These are phyloP conservation scores for Eucidaris tribuloides DNA, from an alignment of 35 echinoderm and acorn worm genomes.

Conservation along the genomic window DNA sequence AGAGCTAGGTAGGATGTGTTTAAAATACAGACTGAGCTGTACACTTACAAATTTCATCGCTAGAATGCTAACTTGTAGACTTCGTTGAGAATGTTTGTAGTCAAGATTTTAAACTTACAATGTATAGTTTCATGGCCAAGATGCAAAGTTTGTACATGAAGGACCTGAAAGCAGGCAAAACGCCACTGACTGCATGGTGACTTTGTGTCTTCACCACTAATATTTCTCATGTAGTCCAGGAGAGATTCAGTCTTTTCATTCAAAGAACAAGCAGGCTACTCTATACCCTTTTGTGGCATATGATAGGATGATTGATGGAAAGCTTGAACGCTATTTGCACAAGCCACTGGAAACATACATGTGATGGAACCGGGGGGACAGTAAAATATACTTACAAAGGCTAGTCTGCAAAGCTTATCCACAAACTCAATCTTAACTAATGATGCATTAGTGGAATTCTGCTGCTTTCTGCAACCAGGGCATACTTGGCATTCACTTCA, in stretches of 20 bases:
- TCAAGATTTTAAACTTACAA: background rate
- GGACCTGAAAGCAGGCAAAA: background rate
- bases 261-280: slow-evolving; percentile 11
- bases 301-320: background rate
- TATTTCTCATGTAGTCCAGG: background rate
- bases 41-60: too few species aligned
- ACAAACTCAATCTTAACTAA: too few species aligned
- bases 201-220: slow-evolving; percentile 13
- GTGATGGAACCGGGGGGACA: too few species aligned
- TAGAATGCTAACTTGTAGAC: background rate
- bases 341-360: too few species aligned
- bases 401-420: too few species aligned
- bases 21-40: too few species aligned
- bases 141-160: slow-evolving; percentile 3
- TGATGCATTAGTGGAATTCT: too few species aligned
- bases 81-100: background rate
- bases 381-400: too few species aligned
- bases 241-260: slow-evolving; percentile 24
- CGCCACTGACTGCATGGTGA: background rate
- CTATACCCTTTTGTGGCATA: slow-evolving; percentile 4
- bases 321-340: too few species aligned
- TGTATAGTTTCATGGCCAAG: background rate
- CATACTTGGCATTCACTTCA: too few species aligned
- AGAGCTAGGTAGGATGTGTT: too few species aligned
- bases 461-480: too few species aligned